Percentiles rank a stretch among this genome's conserved stretches.
These are phyloP conservation scores for Vultur gryphus DNA, from an alignment of 2,797 vertebrate species.

Conservation along the genomic window DNA sequence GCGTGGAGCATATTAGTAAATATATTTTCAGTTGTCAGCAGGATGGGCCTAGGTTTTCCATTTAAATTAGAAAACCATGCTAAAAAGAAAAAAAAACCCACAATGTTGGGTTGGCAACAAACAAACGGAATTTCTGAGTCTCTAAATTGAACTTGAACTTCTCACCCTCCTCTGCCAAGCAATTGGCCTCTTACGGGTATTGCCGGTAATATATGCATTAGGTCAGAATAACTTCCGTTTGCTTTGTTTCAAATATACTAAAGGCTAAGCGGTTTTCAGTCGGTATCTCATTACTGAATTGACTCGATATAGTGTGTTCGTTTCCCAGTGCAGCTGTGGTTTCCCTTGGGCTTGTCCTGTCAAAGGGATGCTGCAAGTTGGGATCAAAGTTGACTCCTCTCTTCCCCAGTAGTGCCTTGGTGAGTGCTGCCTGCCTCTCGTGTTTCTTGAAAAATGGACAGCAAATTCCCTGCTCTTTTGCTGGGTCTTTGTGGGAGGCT, in stretches of 20 bases:
- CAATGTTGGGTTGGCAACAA: neutral
- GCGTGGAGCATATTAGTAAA: neutral
- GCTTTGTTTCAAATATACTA: neutral
- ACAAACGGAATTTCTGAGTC: neutral
- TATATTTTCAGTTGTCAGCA: neutral
- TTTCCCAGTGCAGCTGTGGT: neutral
- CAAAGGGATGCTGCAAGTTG: neutral
- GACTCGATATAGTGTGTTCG: fast-evolving
- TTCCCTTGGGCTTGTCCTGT: neutral
- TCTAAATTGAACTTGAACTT: neutral
- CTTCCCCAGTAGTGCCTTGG: neutral
- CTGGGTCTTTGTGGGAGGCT: neutral
- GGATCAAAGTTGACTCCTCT: neutral
- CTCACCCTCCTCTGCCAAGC: neutral
- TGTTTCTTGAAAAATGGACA: neutral
- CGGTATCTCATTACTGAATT: neutral
- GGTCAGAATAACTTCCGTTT: neutral
- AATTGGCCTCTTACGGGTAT: neutral
- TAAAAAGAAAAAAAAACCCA: neutral
- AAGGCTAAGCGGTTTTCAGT: neutral
- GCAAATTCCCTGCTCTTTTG: neutral
- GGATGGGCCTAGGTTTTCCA: neutral
- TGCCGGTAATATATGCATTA: neutral
- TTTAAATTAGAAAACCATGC: neutral
- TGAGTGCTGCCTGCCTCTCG: fast-evolving